phyloP scores from a whole-genome alignment of 2,797 vertebrate genomes.

The Thalassophryne amazonica region DNA sequence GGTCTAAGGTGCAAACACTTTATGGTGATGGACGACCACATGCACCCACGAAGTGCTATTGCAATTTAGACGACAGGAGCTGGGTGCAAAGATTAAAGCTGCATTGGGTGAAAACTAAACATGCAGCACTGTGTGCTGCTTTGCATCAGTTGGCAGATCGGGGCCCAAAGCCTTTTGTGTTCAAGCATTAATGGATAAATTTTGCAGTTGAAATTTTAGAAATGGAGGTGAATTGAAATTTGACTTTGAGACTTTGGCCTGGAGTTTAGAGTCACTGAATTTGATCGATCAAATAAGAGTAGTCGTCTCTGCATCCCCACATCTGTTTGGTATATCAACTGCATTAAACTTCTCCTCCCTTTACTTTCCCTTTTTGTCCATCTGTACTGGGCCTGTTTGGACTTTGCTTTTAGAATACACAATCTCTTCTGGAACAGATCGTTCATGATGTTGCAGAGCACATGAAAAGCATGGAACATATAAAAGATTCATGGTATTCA shows the following conservation, averaged over 20 bases:
- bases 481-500: not conserved
- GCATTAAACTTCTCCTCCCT: accelerated
- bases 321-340: not conserved
- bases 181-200: not conserved
- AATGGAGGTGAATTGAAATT: not conserved
- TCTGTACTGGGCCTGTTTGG: not conserved
- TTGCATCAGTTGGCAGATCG: too few relatives aligned
- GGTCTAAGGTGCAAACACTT: too few relatives aligned
- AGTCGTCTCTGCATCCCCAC: too few relatives aligned
- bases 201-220: not conserved
- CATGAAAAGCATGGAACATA: constrained; percentile 1
- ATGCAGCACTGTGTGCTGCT: too few relatives aligned
- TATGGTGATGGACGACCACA: too few relatives aligned
- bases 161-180: not conserved
- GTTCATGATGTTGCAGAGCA: not conserved
- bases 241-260: not conserved
- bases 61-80: too few relatives aligned
- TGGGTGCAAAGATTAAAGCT: too few relatives aligned
- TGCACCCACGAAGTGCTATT: too few relatives aligned
- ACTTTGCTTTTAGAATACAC: not conserved
- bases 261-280: not conserved
- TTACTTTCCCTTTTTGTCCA: not conserved
- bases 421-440: constrained; percentile 5
- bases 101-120: too few relatives aligned
- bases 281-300: not conserved